A percentile compares a stretch with the other conserved stretches of the same genome.
Conservation (phyloP, 2,797 vertebrate species). For the Diglossa cyanea region DNA sequence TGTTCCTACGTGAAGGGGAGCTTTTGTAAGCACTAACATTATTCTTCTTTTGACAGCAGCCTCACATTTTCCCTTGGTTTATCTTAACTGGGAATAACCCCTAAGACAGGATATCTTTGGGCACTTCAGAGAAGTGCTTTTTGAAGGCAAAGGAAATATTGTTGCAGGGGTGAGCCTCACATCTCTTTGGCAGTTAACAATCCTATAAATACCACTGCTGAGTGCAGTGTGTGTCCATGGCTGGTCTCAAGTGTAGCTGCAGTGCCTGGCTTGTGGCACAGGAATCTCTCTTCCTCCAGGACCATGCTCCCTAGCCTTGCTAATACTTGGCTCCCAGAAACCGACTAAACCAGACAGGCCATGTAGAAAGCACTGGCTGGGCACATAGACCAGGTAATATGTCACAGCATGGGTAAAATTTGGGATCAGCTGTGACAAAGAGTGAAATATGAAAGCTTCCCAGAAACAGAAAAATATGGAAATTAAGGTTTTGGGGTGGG, state of each 20-base stretch:
- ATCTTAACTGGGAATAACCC: constrained; percentile 45
- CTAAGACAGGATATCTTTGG: constrained; percentile 32
- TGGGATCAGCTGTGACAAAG: background rate
- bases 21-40: constrained; percentile 33
- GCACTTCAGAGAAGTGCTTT: constrained; percentile 37
- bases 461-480: background rate
- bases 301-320: background rate
- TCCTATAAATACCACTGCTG: background rate
- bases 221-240: background rate
- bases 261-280: background rate
- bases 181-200: background rate
- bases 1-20: background rate
- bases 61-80: constrained; percentile 32
- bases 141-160: constrained; percentile 28
- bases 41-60: constrained; percentile 50
- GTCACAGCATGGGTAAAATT: background rate
- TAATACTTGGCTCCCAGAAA: background rate
- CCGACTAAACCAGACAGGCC: background rate
- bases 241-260: background rate
- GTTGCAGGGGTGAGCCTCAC: background rate
- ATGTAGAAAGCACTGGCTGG: background rate
- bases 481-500: background rate
- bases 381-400: background rate
- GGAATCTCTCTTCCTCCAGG: background rate
- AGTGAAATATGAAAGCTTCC: background rate